These are phyloP conservation scores for Tetraneura akinire DNA, from an alignment of 1,140 invertebrate species.

Conservation along the genomic window DNA sequence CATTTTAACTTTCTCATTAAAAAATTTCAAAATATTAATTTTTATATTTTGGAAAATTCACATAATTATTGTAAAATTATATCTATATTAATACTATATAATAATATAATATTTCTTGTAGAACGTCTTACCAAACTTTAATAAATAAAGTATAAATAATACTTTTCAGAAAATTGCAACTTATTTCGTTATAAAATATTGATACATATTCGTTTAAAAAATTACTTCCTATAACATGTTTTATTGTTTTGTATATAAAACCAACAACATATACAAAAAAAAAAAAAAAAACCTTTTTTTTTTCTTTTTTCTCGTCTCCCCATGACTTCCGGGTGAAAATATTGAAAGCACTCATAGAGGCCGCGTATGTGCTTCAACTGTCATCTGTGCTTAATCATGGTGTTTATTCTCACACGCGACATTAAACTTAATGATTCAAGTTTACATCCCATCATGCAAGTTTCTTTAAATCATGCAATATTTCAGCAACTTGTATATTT, in stretches of 20 bases:
- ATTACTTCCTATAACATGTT: background rate
- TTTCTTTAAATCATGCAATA: conserved; percentile 1
- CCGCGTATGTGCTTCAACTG: conserved; percentile 6
- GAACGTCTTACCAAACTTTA: no score
- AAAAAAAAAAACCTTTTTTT: no score
- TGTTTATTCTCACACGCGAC: conserved; percentile 17
- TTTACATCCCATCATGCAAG: background rate
- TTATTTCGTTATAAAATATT: background rate
- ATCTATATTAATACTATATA: no score
- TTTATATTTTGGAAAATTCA: no score
- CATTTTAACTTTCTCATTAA: no score
- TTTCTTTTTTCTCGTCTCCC: background rate
- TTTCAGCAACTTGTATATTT: background rate
- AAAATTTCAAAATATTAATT: no score
- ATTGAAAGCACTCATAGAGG: background rate
- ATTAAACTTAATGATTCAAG: conserved; percentile 6
- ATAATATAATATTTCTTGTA: no score
- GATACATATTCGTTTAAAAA: background rate
- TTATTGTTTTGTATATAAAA: background rate
- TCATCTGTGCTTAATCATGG: conserved; percentile 8
- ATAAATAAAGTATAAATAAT: no score
- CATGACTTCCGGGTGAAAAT: background rate
- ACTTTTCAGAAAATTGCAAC: background rate
- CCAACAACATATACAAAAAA: background rate
- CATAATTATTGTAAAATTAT: no score